A percentile compares a stretch with the other conserved stretches of the same genome.
phyloP scores from a whole-genome alignment of 92 coral and sea anemone genomes.

The Blastomussa wellsi region DNA sequence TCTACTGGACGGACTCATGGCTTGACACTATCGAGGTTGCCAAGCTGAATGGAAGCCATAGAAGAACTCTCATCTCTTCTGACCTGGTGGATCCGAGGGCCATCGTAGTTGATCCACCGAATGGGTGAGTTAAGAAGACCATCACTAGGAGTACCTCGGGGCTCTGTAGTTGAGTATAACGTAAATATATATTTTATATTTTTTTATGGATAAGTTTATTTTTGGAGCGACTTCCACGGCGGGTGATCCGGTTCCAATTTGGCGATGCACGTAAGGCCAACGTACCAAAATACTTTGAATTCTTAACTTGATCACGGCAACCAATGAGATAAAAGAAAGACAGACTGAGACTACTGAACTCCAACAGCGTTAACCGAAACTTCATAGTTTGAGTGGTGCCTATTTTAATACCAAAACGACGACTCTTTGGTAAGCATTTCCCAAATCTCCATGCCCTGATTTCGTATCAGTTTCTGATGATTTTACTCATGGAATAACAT shows the following conservation, averaged over 20 bases:
- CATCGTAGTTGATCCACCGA: constrained; percentile 88
- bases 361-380: too few species aligned
- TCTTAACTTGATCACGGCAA: too few species aligned
- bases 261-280: not conserved
- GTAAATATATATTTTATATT: too few species aligned
- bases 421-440: not conserved
- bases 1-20: constrained; percentile 98
- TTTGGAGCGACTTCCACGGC: not conserved
- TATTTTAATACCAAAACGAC: not conserved
- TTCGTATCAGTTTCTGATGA: not conserved
- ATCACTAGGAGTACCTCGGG: not conserved
- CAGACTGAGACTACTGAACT: too few species aligned
- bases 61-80: constrained; percentile 78
- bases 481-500: too few species aligned
- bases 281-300: too few species aligned
- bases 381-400: too few species aligned
- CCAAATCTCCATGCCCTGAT: not conserved
- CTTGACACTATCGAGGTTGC: constrained; percentile 92
- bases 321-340: too few species aligned
- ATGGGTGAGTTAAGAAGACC: constrained; percentile 67
- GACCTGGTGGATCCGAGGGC: constrained; percentile 91
- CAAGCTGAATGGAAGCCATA: constrained; percentile 71
- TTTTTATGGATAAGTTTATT: not conserved
- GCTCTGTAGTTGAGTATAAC: not conserved
- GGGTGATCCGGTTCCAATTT: not conserved